Evolutionary conservation across 2,888 invertebrate species (phyloP), one percentile per base, ranked within the genome.

Genomic region (Erebia palarica): DNA sequence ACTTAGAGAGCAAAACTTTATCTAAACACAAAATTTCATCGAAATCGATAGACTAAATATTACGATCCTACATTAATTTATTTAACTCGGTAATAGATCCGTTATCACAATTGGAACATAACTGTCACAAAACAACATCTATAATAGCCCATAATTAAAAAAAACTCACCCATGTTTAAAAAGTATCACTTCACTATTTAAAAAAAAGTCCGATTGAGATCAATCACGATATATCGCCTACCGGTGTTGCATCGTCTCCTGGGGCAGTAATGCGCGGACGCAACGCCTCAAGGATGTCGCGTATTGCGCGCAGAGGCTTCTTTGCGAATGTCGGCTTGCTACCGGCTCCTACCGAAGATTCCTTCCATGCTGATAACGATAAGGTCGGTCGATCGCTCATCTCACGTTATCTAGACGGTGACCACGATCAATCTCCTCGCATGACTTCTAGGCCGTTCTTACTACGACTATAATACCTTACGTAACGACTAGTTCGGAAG

Each of bases 291-390:
- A 88, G 88, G 89, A 86, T 88, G 81, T 83, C 91, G 91, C 92
- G 91, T 89, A 89, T 79, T 86, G 88, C 88, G 88, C 85, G 81
- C 89, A 80, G 82, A 90, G 90, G 92, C 92, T 91, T 88, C 88
- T 86, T 87, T 88, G 91, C 92, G 91, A 93, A 92, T 93, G 92
- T 83, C 84, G 84, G 77, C 79, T 76, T 76, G 81, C 82, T 83
- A 83, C 83, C 86, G 84, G 80, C 83, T 76, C 79, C 81, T 82
- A 80, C 83, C 79, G 84, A 91, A 85, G 91, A 91, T 86, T 89
- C 88, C 89, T 91, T 87, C 87, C 87, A 86, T 82, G 81, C 82
- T 87, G 92, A 92, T 92, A 91, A 88, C 87, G 91, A 90, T 91
- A 91, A 91, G 88, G 86, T 82, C 78, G 79, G 81, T 78, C 86